Percentiles rank a stretch among this genome's conserved stretches.
Evolutionary conservation across 1,140 invertebrate species (phyloP).

Genomic region (Drosophila pseudoobscura): DNA sequence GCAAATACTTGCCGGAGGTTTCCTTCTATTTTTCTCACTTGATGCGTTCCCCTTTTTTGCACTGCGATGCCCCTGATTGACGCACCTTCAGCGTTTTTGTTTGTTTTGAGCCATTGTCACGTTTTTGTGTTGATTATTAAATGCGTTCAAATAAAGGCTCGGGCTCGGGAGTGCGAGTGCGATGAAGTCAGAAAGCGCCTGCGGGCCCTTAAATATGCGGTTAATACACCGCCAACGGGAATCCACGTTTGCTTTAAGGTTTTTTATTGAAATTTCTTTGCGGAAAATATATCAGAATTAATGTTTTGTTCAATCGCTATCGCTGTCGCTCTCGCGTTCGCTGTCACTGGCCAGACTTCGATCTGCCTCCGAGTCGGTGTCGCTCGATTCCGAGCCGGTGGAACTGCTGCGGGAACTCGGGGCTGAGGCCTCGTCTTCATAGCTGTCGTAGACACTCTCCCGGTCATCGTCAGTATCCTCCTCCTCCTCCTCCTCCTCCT

Average conservation of each 20-base stretch:
- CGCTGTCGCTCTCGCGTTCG: constrained; percentile 12
- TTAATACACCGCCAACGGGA: neutral
- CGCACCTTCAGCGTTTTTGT: constrained; percentile 25
- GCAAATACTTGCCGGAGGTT: constrained; percentile 61
- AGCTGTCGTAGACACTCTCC: neutral
- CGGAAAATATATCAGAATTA: no score
- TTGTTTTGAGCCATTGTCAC: constrained; percentile 73
- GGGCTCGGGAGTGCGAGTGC: neutral
- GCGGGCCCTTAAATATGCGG: constrained; percentile 4
- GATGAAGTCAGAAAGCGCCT: neutral
- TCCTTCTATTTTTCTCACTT: constrained; percentile 44
- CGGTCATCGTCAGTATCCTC: neutral
- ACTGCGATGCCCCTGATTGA: constrained; percentile 36
- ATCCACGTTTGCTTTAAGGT: neutral
- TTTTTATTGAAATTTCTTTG: neutral
- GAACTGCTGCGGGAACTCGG: constrained; percentile 4
- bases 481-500: neutral
- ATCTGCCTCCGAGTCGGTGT: constrained; percentile 5
- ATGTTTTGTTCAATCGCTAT: constrained; percentile 18
- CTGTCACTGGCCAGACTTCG: constrained; percentile 7
- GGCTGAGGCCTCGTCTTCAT: constrained; percentile 10
- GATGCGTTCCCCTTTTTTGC: constrained; percentile 29
- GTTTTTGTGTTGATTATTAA: constrained; percentile 64
- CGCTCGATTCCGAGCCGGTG: constrained; percentile 7
- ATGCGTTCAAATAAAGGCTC: constrained; percentile 25